Conservation (phyloP, 2,888 invertebrate species). For the Tethea ocularis region DNA sequence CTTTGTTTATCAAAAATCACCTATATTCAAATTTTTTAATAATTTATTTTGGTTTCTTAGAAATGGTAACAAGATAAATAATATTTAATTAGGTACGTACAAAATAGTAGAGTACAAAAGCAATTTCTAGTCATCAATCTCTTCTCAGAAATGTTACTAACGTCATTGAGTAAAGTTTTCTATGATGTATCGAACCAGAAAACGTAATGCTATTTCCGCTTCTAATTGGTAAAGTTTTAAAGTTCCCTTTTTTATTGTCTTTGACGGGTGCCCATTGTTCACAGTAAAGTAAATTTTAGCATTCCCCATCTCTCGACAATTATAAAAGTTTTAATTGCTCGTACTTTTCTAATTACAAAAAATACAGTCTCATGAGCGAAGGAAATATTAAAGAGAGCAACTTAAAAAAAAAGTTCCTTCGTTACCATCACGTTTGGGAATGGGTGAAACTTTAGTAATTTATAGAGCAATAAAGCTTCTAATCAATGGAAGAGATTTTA, state of each 20-base stretch:
- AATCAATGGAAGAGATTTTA: slow-evolving; percentile 31
- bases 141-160: neutral
- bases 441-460: slow-evolving; percentile 44
- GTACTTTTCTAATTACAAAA: slow-evolving; percentile 81
- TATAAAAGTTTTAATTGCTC: slow-evolving; percentile 83
- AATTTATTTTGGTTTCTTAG: no score
- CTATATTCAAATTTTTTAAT: no score
- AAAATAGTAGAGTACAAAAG: no score
- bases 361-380: slow-evolving; percentile 72
- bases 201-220: slow-evolving; percentile 57
- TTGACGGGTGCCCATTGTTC: slow-evolving; percentile 74
- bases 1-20: no score
- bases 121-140: neutral
- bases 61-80: no score
- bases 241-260: slow-evolving; percentile 74
- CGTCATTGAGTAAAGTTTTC: slow-evolving; percentile 21
- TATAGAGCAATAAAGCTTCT: slow-evolving; percentile 43
- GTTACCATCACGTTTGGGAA: slow-evolving; percentile 40
- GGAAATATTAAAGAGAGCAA: slow-evolving; percentile 54
- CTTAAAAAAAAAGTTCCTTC: slow-evolving; percentile 35
- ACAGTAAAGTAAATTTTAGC: slow-evolving; percentile 74
- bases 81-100: no score
- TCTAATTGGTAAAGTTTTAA: slow-evolving; percentile 78
- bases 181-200: slow-evolving; percentile 57
- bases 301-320: slow-evolving; percentile 76